Conservation (phyloP, 1,140 invertebrate genomes). For the Cydia strobilella region DNA sequence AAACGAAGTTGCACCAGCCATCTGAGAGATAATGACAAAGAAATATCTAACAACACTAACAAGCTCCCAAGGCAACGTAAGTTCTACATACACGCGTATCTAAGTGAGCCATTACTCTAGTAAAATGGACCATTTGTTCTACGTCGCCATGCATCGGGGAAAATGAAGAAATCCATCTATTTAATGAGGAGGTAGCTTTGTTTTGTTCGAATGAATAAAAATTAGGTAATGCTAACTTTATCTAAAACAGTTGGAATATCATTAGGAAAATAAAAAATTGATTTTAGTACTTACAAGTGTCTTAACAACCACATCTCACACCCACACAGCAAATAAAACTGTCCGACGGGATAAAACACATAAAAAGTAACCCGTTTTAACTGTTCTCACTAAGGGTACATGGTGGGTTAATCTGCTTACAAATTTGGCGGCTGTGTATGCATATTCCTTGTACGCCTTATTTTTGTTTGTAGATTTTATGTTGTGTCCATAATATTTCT, state of each 20-base stretch:
- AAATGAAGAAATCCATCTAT: slow-evolving; percentile 31
- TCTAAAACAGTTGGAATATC: not conserved
- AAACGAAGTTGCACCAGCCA: not conserved
- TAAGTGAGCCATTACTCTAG: slow-evolving; percentile 32
- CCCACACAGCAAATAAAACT: no score
- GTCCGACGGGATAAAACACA: no score
- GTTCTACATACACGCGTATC: slow-evolving; percentile 28
- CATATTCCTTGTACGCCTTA: no score
- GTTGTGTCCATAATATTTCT: no score
- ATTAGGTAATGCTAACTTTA: not conserved
- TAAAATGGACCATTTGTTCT: slow-evolving; percentile 31
- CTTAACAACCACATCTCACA: no score
- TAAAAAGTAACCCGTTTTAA: no score
- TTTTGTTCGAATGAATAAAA: slow-evolving; percentile 25
- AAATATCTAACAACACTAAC: slow-evolving; percentile 27
- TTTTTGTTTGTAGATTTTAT: no score
- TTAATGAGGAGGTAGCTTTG: slow-evolving; percentile 20
- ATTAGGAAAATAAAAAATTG: not conserved
- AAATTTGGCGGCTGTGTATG: no score
- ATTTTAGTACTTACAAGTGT: no score
- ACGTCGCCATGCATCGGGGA: slow-evolving; percentile 24
- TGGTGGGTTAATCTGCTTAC: no score
- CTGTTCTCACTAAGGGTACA: no score
- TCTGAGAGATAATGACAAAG: slow-evolving; percentile 14
- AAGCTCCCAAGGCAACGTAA: slow-evolving; percentile 20